Conservation (phyloP, 2,113 vertebrate species). For the Trachemys scripta region DNA sequence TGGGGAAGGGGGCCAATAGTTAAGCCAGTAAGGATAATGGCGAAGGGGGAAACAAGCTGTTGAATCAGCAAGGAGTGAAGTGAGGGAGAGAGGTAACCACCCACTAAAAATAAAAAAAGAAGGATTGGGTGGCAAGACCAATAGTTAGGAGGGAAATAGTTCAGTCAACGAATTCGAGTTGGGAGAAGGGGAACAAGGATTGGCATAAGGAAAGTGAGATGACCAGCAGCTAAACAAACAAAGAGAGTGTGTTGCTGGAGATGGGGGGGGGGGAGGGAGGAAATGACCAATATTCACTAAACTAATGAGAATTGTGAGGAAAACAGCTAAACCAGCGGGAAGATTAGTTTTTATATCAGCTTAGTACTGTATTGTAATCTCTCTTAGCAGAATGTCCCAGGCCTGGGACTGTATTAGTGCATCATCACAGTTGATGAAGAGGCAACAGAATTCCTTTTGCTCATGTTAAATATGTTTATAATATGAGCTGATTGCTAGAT, state of each 20-base stretch:
- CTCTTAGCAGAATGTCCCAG: fast-evolving
- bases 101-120: not conserved
- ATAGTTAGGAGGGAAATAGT: not conserved
- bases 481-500: fast-evolving
- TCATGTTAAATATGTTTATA: fast-evolving
- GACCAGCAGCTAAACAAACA: fast-evolving
- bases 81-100: not conserved
- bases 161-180: not conserved
- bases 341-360: not conserved
- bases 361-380: not conserved
- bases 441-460: not conserved
- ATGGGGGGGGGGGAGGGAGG: not conserved
- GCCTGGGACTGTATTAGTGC: slow-evolving; percentile 35
- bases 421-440: slow-evolving; percentile 21
- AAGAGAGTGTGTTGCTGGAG: not conserved
- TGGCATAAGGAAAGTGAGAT: not conserved
- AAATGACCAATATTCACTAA: not conserved
- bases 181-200: not conserved
- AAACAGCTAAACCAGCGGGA: not conserved
- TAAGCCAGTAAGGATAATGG: not conserved
- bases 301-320: fast-evolving
- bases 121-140: not conserved
- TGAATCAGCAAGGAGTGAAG: not conserved
- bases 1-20: not conserved
- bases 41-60: fast-evolving